Evolutionary conservation across 2,113 vertebrate genomes (phyloP), one percentile per base, ranked within the genome.

Genomic region (Paralichthys olivaceus): DNA sequence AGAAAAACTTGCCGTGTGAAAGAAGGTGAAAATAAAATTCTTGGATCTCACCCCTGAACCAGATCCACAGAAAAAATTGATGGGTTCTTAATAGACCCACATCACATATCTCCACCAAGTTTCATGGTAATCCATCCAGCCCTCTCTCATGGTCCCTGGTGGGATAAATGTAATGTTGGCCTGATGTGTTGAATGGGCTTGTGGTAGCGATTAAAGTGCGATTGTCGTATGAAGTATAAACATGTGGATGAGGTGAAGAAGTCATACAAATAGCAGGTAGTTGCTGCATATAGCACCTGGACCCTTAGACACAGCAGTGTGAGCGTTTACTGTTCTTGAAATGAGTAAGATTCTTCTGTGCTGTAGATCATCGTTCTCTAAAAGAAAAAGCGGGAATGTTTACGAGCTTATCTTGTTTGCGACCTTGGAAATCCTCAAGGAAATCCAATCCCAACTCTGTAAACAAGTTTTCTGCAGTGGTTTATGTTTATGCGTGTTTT

Each of bases 401-500:
- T 75, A 58, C 40, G 37, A 66, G 61, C 0, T 58, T 26, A 61
- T 34, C 15, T 75, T 80, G 57, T 68, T 25, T 45, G 61, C 12
- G 15, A 54, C 63, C 26, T 67, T 71, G 56, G 20, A 47, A 72
- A 28, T 69, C 58, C 55, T 77, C 0, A 0, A 82, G 80, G 82
- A 83, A 83, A 81, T 55, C 54, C 43, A 53, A 70, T 74, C 66
- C 55, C 3, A 0, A 3, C 26, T 78, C 54, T 1, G 64, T 83
- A 86, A 90, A 90, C 84, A 88, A 73, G 67, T 61, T 77, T 55
- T 77, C 12, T 69, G 72, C 23, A 51, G 43, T 43, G 51, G 73
- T 69, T 87, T 76, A 34, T 88, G 80, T 87, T 77, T 83, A 51
- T 77, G 67, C 65, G 13, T 79, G 65, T 87, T 84, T 62, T 69